Conservation (phyloP, 2,888 invertebrate genomes). For the Phorcus lineatus region DNA sequence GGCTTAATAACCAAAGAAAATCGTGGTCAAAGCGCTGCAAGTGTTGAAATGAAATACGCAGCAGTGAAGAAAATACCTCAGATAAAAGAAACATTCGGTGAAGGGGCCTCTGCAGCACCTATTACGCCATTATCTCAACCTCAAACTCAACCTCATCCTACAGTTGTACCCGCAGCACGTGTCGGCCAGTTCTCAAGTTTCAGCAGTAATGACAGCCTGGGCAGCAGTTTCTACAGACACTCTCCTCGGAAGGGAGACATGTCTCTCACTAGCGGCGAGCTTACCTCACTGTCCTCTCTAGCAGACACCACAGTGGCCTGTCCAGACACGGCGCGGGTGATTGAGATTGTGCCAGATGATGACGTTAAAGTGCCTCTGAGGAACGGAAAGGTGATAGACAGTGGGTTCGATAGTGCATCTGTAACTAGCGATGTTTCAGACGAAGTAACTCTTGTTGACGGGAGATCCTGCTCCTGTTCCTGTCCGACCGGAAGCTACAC, state of each 20-base stretch:
- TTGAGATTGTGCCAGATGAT: slow-evolving; percentile 40
- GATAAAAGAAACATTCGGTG: background rate
- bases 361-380: background rate
- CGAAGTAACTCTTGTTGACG: slow-evolving; percentile 42
- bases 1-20: background rate
- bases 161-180: background rate
- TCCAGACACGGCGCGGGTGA: slow-evolving; percentile 40
- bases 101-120: background rate
- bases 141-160: background rate
- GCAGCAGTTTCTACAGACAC: slow-evolving; percentile 39
- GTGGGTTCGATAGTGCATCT: slow-evolving; percentile 66
- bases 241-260: slow-evolving; percentile 38
- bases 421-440: slow-evolving; percentile 60
- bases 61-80: background rate
- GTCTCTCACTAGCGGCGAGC: slow-evolving; percentile 62
- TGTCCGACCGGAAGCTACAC: slow-evolving; percentile 34
- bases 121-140: background rate
- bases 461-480: slow-evolving; percentile 39
- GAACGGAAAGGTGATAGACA: slow-evolving; percentile 47
- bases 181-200: slow-evolving; percentile 46
- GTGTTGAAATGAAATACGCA: slow-evolving; percentile 21
- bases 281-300: slow-evolving; percentile 60
- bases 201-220: slow-evolving; percentile 58
- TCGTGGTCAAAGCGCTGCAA: background rate
- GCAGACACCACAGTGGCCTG: slow-evolving; percentile 46